phyloP scores from a whole-genome alignment of 2,888 invertebrate species.

The Dastarcus helophoroides region DNA sequence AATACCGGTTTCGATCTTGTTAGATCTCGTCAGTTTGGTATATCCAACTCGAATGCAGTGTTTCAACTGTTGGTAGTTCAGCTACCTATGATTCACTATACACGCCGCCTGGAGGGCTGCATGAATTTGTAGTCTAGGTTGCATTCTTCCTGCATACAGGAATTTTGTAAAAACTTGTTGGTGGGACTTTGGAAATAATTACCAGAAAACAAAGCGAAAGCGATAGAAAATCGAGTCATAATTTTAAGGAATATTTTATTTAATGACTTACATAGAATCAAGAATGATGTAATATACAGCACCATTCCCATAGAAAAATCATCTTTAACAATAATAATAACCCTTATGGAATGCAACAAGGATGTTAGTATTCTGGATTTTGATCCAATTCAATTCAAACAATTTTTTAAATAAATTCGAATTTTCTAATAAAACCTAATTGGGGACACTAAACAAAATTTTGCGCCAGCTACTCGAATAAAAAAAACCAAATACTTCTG shows the following conservation, averaged over 20 bases:
- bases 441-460: conserved; percentile 6
- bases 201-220: too few relatives aligned
- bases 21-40: too few relatives aligned
- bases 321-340: conserved; percentile 30
- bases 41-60: too few relatives aligned
- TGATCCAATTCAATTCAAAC: conserved; percentile 5
- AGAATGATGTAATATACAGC: conserved; percentile 11
- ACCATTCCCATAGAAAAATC: conserved; percentile 25
- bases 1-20: too few relatives aligned
- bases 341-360: conserved; percentile 39
- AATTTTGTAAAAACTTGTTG: too few relatives aligned
- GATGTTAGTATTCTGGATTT: conserved; percentile 19
- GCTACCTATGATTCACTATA: too few relatives aligned
- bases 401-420: conserved; percentile 9
- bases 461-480: conserved; percentile 4
- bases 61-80: too few relatives aligned
- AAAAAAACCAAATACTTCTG: neutral
- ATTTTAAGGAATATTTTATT: conserved; percentile 11
- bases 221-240: neutral
- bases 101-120: too few relatives aligned
- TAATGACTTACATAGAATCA: conserved; percentile 12
- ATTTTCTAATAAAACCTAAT: conserved; percentile 11
- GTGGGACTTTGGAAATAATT: too few relatives aligned
- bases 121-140: too few relatives aligned
- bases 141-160: too few relatives aligned